Percentiles rank a stretch among this genome's conserved stretches.
phyloP scores from a whole-genome alignment of 1,140 invertebrate genomes.

The Megathymus violae region DNA sequence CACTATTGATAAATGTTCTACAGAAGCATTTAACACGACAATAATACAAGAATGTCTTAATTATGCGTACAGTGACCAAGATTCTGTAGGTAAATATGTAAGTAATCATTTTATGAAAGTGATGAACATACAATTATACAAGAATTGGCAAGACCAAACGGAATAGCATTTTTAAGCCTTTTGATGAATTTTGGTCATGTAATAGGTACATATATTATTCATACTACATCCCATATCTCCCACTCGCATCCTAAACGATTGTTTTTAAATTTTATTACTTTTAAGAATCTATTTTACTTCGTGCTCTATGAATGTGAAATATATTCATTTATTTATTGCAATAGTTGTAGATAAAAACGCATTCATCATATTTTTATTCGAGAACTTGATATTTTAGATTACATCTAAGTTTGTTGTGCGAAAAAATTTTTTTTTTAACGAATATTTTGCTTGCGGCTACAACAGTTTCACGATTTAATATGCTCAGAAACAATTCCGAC shows the following conservation, averaged over 20 bases:
- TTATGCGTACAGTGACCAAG: constrained; percentile 63
- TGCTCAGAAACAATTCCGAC: not conserved
- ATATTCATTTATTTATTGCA: too few relatives aligned
- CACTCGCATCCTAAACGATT: too few relatives aligned
- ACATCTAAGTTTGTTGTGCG: too few relatives aligned
- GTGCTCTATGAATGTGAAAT: too few relatives aligned
- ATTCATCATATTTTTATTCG: too few relatives aligned
- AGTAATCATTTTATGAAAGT: constrained; percentile 83
- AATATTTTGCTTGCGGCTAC: not conserved
- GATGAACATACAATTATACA: constrained; percentile 30
- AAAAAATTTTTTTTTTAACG: not conserved
- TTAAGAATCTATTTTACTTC: too few relatives aligned
- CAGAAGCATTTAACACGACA: constrained; percentile 47
- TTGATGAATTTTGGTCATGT: constrained; percentile 88
- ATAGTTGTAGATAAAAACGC: too few relatives aligned
- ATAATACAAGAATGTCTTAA: constrained; percentile 42
- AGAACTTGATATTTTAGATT: too few relatives aligned
- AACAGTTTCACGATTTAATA: not conserved
- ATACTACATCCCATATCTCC: too few relatives aligned
- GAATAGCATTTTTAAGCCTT: constrained; percentile 88
- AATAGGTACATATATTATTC: too few relatives aligned
- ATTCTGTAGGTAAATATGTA: constrained; percentile 71
- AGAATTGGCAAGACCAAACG: constrained; percentile 89
- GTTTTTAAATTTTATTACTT: too few relatives aligned
- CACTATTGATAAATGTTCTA: constrained; percentile 40